Conservation (phyloP, 2,113 vertebrate genomes). For the Triplophysa rosa region DNA sequence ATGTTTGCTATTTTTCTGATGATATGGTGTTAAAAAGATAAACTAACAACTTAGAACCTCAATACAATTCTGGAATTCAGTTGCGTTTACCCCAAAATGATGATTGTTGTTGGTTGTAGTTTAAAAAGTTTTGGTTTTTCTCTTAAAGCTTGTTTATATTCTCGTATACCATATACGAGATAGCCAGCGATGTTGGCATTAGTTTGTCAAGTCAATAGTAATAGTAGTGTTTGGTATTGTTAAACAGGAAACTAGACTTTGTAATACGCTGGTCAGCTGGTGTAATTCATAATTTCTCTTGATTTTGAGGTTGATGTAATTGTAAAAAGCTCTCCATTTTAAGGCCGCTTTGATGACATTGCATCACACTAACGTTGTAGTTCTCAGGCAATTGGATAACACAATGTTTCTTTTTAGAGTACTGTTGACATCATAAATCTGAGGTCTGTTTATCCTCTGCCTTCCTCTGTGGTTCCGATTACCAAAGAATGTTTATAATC, state of each 20-base stretch:
- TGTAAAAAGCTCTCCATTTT: not conserved
- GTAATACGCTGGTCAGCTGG: not conserved
- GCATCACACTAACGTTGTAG: not conserved
- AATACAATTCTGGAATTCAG: not conserved
- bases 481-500: slow-evolving; percentile 31
- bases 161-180: too few species aligned
- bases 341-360: not conserved
- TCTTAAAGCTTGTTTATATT: too few species aligned
- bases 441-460: slow-evolving; percentile 14
- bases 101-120: too few species aligned
- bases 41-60: not conserved
- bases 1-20: not conserved
- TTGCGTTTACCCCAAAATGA: too few species aligned
- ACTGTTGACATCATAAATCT: not conserved
- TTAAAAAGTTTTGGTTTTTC: too few species aligned
- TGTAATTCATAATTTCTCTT: not conserved
- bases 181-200: too few species aligned
- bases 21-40: slow-evolving; percentile 7
- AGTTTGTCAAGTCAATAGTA: too few species aligned
- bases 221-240: too few species aligned
- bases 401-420: not conserved
- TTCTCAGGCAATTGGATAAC: not conserved
- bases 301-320: not conserved
- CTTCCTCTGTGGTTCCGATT: slow-evolving; percentile 10
- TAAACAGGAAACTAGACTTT: not conserved